Base-by-base conservation (phyloP, 2,797 vertebrate genomes). In the Babyrousa celebensis region DNA sequence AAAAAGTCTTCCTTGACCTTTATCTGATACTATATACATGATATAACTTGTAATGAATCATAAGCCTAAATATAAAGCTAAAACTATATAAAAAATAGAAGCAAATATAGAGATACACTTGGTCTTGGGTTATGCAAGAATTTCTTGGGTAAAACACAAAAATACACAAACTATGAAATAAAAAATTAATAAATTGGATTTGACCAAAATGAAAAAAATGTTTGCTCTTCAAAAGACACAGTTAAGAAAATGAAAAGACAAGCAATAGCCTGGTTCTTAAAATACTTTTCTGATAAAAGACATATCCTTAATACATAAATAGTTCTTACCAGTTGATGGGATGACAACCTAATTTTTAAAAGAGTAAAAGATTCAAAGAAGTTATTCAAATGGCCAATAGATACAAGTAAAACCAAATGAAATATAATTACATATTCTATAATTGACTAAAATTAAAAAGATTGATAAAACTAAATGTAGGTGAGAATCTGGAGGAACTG, bases 121-220 rank as follows among this genome's bases (percentile, higher is more conserved):
- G 52, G 2, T 36, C 32, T 85, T 68, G 48, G 32, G 14, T 58
- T 77, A 89, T 84, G 40, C 36, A 84, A 94, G 20, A 60, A 80
- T 91, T 95, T 94, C 60, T 71, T 84, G 78, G 63, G 67, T 40
- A 83, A 95, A 86, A 79, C 40, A 79, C 25, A 82, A 65, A 86
- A 87, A 48, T 74, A 68, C 9, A 18, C 32, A 7, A 84, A 60
- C n/a, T n/a, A 79, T 78, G n/a, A 40, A 84, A 87, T 36, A 27
- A 94, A 91, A 89, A 40, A 48, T 43, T 62, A 85, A 72, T 62
- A 63, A 89, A 80, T 32, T 77, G 12, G 60, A 84, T 27, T 96
- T 52, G 18, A 65, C 12, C 25, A 84, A 78, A 89, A 92, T 60
- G 40, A 48, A 68, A 92, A 88, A 79, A 27, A 21, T 43, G 23